Conservation (phyloP, 2,888 invertebrate species). For the Troilus luridus region DNA sequence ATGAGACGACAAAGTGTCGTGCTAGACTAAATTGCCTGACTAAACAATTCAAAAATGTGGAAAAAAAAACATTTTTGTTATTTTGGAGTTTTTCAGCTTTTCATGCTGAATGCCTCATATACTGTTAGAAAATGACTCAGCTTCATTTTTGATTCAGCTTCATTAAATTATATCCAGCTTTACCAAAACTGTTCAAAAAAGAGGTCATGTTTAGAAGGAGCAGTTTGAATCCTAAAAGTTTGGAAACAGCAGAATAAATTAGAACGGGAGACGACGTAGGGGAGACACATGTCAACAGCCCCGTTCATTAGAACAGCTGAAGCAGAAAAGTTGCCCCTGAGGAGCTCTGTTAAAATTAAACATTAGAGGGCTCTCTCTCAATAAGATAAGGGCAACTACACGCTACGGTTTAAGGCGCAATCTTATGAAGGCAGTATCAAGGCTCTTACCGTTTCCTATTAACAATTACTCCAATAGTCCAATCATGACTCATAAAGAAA, state of each 20-base stretch:
- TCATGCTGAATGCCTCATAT: no score
- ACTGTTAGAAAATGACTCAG: no score
- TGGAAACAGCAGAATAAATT: constrained; percentile 33
- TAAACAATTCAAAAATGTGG: no score
- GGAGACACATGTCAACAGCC: constrained; percentile 49
- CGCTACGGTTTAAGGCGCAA: neutral
- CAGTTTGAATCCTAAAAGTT: constrained; percentile 5
- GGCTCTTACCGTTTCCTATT: neutral
- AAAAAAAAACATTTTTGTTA: no score
- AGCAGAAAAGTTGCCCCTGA: constrained; percentile 43
- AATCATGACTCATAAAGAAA: no score
- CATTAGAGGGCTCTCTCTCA: neutral
- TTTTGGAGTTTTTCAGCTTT: no score
- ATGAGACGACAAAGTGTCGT: no score
- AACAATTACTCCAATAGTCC: neutral
- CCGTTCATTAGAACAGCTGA: constrained; percentile 45
- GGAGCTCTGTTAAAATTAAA: constrained; percentile 27
- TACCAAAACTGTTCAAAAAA: neutral
- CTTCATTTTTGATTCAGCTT: no score
- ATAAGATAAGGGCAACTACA: constrained; percentile 26
- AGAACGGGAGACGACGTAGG: neutral
- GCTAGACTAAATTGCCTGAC: no score
- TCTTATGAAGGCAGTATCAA: constrained; percentile 12
- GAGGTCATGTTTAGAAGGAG: neutral
- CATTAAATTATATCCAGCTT: no score